These are phyloP conservation scores for Phortica okadai DNA, from an alignment of 2,888 invertebrate species.

Conservation along the genomic window DNA sequence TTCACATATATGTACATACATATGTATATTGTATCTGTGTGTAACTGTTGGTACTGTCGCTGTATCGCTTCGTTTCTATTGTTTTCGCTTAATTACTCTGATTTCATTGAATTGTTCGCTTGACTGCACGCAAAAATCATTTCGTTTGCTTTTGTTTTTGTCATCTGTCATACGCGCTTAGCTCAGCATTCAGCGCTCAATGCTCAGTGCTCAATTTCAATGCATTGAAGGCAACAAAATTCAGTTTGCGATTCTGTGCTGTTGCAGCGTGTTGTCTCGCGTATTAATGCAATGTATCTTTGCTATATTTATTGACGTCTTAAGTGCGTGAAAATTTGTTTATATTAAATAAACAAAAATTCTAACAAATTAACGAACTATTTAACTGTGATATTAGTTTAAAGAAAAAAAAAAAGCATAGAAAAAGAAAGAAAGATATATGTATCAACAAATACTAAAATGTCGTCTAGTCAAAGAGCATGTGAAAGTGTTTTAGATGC, in stretches of 20 bases:
- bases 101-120: slow-evolving; percentile 32
- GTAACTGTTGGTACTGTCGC: not conserved
- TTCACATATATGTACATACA: not conserved
- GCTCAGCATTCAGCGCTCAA: not conserved
- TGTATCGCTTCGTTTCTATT: slow-evolving; percentile 14
- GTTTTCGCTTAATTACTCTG: slow-evolving; percentile 33
- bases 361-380: not conserved
- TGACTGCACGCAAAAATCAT: slow-evolving; percentile 27
- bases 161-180: not conserved
- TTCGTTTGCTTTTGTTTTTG: not conserved
- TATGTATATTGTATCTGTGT: slow-evolving; percentile 13
- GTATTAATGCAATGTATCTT: not conserved
- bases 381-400: slow-evolving; percentile 16
- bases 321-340: not conserved
- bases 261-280: slow-evolving; percentile 46
- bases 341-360: not conserved
- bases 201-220: slow-evolving; percentile 28
- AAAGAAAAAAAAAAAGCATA: not conserved
- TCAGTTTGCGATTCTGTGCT: slow-evolving; percentile 61
- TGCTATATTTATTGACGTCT: not conserved
- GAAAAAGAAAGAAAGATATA: not conserved
- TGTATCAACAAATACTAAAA: not conserved
- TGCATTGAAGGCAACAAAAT: not conserved
- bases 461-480: slow-evolving; percentile 17
- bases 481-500: slow-evolving; percentile 48